Evolutionary conservation across 2,888 invertebrate species (phyloP), one percentile per base, ranked within the genome.

Genomic region (Laothoe populi): DNA sequence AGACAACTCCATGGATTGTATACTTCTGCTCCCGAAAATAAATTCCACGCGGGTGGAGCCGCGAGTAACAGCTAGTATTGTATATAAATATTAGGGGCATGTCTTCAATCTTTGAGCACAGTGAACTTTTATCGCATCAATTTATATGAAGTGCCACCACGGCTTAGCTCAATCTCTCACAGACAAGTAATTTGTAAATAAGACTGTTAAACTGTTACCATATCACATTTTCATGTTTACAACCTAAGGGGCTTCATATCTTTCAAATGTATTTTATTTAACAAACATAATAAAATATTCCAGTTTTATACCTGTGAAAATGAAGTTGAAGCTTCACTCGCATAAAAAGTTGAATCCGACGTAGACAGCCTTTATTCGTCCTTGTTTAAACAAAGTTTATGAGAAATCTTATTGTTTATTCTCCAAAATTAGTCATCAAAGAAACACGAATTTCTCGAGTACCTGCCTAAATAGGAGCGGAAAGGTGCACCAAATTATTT

Each of bases 161-260:
- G 26, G 48, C n/a, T 49, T 26, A 49, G 49, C 26, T 48, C 13
- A 48, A 48, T 49, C 7, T 49, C 26, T 16, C 31, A 42, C n/a
- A 24, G 24, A 24, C 5, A 31, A 31, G 19, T 49, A 31, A 31
- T 16, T 1, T 31, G 31, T 16, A 49, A 26, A 49, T 49, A 49
- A 31, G 13, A n/a, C 24, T 23, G 72, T 75, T 73, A 74, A 74
- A 74, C 68, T 74, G 67, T 74, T 71, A 73, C 66, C 67, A 65
- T 73, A 66, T 69, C 72, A 76, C 72, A 70, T 74, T 77, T 77
- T 69, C 70, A 75, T 74, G 77, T 77, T 75, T 72, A 74, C 71
- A 72, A 70, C 69, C 67, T 74, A 66, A 70, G 71, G 5, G 77
- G 77, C 67, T 72, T 68, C 66, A 64, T 76, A 70, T 69, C 67